Base-by-base conservation (phyloP, 2,113 vertebrate genomes). In the Amazona guildingii region DNA sequence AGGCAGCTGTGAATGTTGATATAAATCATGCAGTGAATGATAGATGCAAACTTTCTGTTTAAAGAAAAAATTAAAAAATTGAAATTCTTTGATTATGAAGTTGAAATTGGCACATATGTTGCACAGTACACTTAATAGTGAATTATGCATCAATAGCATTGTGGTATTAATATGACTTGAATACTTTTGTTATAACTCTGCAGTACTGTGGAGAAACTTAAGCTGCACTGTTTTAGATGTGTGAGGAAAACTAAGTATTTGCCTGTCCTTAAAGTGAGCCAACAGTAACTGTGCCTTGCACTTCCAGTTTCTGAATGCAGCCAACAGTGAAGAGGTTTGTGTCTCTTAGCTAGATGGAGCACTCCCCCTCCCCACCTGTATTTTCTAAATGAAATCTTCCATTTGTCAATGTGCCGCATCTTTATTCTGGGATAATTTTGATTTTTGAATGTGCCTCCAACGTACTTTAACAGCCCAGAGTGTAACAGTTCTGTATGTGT, bases 81-180 rank as follows among this genome's bases (percentile, higher is more conserved):
- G 11, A 70, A 86, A 28, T 14, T 51, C 20, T 6, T 39, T 6
- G n/a, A 0, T 64, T 67, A 44, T 2, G 1, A 37, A 54, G 18
- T 35, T 44, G 20, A 61, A 90, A 37, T 70, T 41, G 13, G 7
- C 52, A 70, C 46, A 11, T 82, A 48, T 6, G 5, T 61, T 82
- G 27, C 10, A 9, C 15, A 44, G 21, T 24, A 18, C 9, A 19
- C 17, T 59, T 68, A 35, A 43, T 25, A 59, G 21, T 44, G 51
- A 92, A 7, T 46, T 68, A 1, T 21, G 2, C 51, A 39, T 84
- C 33, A 37, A 1, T 54, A 67, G 21, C 1, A 1, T 70, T 1
- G 0, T 61, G 21, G 13, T 41, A 49, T 68, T 74, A 21, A 49
- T 49, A 39, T 77, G 8, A 41, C 46, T 49, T 46, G 13, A 77